A percentile compares a stretch with the other conserved stretches of the same genome.
Conservation (phyloP, 2,888 invertebrate species). For the Ormyrus labotus region DNA sequence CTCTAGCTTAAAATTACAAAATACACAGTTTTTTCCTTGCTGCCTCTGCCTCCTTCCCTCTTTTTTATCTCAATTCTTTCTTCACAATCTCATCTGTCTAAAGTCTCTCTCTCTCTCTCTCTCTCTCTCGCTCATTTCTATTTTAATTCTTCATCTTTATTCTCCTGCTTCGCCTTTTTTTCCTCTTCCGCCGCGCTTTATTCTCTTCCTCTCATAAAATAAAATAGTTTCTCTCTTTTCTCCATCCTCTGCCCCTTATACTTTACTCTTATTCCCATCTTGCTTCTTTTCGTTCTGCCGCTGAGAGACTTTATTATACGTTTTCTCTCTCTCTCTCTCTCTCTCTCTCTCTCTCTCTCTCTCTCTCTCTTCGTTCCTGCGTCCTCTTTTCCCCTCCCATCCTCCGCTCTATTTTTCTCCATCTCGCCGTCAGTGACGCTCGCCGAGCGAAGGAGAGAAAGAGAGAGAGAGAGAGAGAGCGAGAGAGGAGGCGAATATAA, state of each 20-base stretch:
- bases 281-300: constrained; percentile 63
- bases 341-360: constrained; percentile 55
- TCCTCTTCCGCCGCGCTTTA: constrained; percentile 20
- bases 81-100: constrained; percentile 52
- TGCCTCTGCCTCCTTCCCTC: not conserved
- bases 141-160: constrained; percentile 56
- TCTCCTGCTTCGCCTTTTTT: constrained; percentile 32
- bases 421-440: constrained; percentile 25
- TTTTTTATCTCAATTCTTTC: constrained; percentile 48
- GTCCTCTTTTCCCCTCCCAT: not conserved
- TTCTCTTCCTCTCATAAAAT: constrained; percentile 51
- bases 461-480: constrained; percentile 62
- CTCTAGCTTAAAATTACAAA: constrained; percentile 54
- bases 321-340: constrained; percentile 61
- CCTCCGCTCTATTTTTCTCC: constrained; percentile 50
- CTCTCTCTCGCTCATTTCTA: constrained; percentile 31
- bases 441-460: constrained; percentile 27
- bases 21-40: constrained; percentile 48
- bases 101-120: constrained; percentile 28
- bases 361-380: constrained; percentile 10
- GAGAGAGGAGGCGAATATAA: constrained; percentile 72
- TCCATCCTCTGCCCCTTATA: constrained; percentile 36
- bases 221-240: constrained; percentile 57
- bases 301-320: constrained; percentile 69
- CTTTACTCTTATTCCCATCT: constrained; percentile 53